A percentile compares a stretch with the other conserved stretches of the same genome.
These are phyloP conservation scores for Mythimna lalbum DNA, from an alignment of 2,888 invertebrate species.

Conservation along the genomic window DNA sequence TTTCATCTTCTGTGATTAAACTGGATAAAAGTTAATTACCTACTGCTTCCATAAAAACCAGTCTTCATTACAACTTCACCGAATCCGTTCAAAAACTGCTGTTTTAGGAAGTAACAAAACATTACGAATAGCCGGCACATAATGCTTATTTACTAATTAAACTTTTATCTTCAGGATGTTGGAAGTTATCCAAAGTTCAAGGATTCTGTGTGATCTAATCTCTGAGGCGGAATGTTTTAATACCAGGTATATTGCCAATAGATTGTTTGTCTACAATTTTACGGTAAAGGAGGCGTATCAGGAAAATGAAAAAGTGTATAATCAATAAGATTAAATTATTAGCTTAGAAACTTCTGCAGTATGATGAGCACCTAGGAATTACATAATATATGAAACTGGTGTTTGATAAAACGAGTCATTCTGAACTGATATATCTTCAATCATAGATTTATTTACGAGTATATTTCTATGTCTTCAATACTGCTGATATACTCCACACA, in stretches of 20 bases:
- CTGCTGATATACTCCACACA: too few species aligned
- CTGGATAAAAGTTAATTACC: neutral
- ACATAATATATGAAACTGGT: too few species aligned
- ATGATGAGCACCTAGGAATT: neutral
- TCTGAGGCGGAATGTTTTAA: conserved; percentile 22
- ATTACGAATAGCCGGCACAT: conserved; percentile 16
- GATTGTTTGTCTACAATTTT: conserved; percentile 10
- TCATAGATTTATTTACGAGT: too few species aligned
- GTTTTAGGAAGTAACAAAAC: conserved; percentile 46
- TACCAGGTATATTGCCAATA: neutral
- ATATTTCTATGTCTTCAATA: too few species aligned
- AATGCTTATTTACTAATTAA: conserved; percentile 49
- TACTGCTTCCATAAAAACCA: neutral
- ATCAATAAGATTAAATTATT: neutral
- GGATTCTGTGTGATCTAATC: conserved; percentile 55
- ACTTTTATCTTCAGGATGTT: conserved; percentile 45
- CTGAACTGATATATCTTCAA: too few species aligned
- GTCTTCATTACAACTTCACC: neutral
- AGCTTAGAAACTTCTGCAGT: neutral
- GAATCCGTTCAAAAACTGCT: neutral
- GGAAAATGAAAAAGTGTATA: conserved; percentile 6
- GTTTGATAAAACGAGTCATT: too few species aligned
- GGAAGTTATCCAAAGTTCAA: conserved; percentile 59
- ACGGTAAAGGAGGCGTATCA: conserved; percentile 4
- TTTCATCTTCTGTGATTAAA: too few species aligned